Conservation (phyloP, 2,113 vertebrate species). For the Echinops telfairi region DNA sequence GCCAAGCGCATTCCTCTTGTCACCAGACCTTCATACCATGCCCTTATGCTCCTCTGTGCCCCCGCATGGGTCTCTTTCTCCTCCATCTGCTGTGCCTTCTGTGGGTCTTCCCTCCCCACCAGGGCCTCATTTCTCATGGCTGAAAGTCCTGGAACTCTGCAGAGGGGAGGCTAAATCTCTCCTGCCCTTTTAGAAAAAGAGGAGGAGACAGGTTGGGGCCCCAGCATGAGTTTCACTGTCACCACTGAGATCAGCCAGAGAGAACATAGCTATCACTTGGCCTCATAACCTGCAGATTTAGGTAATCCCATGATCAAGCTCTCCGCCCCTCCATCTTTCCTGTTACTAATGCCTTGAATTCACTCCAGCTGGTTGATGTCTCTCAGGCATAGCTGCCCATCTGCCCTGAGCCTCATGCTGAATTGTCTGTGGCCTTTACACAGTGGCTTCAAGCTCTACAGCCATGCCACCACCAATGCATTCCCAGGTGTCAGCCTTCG, state of each 20-base stretch:
- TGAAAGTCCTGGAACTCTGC: background rate
- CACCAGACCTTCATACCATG: background rate
- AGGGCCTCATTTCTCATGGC: background rate
- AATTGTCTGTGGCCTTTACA: background rate
- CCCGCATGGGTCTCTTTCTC: background rate
- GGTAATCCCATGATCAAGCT: background rate
- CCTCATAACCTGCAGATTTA: background rate
- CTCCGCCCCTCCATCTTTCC: background rate
- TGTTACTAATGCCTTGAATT: constrained; percentile 20
- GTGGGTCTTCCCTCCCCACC: background rate
- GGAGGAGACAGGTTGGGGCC: background rate
- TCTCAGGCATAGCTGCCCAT: background rate
- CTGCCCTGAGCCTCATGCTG: background rate
- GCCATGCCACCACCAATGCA: background rate
- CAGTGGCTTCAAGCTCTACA: background rate
- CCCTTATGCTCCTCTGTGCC: background rate
- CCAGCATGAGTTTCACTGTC: background rate
- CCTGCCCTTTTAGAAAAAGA: constrained; percentile 5
- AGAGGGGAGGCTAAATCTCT: background rate
- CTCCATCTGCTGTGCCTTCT: background rate
- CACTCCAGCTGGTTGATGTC: background rate
- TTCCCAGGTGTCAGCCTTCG: background rate
- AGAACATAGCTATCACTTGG: background rate
- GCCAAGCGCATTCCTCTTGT: background rate
- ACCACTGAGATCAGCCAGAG: background rate